A percentile compares a stretch with the other conserved stretches of the same genome.
These are phyloP conservation scores for Galaxias olidus DNA, from an alignment of 2,797 vertebrate genomes.

Conservation along the genomic window DNA sequence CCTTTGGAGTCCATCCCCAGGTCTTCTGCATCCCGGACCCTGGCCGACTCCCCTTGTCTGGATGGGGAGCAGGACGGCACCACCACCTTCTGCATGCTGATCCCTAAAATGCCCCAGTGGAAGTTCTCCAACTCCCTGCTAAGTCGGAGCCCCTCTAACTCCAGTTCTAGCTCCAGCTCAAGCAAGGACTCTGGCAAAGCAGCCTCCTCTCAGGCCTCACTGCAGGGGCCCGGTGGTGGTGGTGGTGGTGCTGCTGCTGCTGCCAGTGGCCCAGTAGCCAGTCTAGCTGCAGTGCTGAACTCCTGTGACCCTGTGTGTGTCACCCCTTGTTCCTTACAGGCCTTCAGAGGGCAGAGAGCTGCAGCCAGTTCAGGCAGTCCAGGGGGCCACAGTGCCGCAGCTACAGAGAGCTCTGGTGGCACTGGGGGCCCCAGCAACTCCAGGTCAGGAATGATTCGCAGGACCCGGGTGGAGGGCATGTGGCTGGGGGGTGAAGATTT, in stretches of 20 bases:
- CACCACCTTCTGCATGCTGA: slow-evolving; percentile 94
- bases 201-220: slow-evolving; percentile 53
- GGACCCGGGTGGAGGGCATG: slow-evolving; percentile 75
- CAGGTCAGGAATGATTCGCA: slow-evolving; percentile 73
- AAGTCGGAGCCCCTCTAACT: slow-evolving; percentile 86
- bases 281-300: slow-evolving; percentile 84
- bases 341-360: slow-evolving; percentile 78
- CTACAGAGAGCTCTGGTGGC: slow-evolving; percentile 58
- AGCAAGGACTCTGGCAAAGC: slow-evolving; percentile 80
- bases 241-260: slow-evolving; percentile 15
- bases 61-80: slow-evolving; percentile 86
- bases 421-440: slow-evolving; percentile 55
- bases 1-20: slow-evolving; percentile 65
- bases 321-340: slow-evolving; percentile 86
- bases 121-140: slow-evolving; percentile 89
- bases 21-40: slow-evolving; percentile 65
- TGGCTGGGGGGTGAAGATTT: slow-evolving; percentile 82
- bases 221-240: slow-evolving; percentile 49
- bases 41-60: slow-evolving; percentile 78
- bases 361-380: slow-evolving; percentile 45
- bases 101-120: slow-evolving; percentile 94
- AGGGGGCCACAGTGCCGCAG: slow-evolving; percentile 60
- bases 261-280: slow-evolving; percentile 74
- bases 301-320: slow-evolving; percentile 90
- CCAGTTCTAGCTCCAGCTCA: slow-evolving; percentile 76